Percentiles rank a stretch among this genome's conserved stretches.
Evolutionary conservation across 2,797 vertebrate genomes (phyloP).

Genomic region (Hippoglossus hippoglossus): DNA sequence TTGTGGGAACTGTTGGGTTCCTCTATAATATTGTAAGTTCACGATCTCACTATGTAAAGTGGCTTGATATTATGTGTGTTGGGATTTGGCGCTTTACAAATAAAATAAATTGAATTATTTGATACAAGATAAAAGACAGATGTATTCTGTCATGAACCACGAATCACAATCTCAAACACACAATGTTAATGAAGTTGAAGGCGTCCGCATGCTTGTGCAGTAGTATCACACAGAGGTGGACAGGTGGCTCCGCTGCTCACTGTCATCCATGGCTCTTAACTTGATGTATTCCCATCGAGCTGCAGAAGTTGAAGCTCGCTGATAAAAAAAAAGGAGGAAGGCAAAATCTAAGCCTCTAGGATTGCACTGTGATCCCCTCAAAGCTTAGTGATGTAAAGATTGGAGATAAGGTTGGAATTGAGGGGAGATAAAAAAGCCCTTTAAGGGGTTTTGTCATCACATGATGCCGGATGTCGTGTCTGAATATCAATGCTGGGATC

Average conservation of each 20-base stretch:
- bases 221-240: slow-evolving; percentile 19
- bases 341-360: slow-evolving; percentile 62
- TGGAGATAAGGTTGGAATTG: slow-evolving; percentile 72
- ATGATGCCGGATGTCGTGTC: slow-evolving; percentile 27
- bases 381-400: slow-evolving; percentile 74
- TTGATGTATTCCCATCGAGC: slow-evolving; percentile 40
- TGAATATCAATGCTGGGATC: slow-evolving; percentile 72
- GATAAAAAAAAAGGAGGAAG: slow-evolving; percentile 58
- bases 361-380: slow-evolving; percentile 70
- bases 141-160: not conserved
- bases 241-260: slow-evolving; percentile 9
- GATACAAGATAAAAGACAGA: not conserved
- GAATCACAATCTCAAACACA: not conserved
- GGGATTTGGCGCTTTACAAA: too few species aligned
- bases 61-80: too few species aligned
- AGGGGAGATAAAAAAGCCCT: slow-evolving; percentile 53
- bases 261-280: slow-evolving; percentile 33
- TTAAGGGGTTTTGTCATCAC: slow-evolving; percentile 72
- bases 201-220: not conserved
- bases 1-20: too few species aligned
- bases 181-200: not conserved
- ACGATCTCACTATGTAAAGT: too few species aligned
- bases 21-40: too few species aligned
- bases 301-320: slow-evolving; percentile 37
- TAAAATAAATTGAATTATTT: too few species aligned